Percentiles rank a stretch among this genome's conserved stretches.
Evolutionary conservation across 2,888 invertebrate species (phyloP).

Genomic region (Dicyrtoma fusca): DNA sequence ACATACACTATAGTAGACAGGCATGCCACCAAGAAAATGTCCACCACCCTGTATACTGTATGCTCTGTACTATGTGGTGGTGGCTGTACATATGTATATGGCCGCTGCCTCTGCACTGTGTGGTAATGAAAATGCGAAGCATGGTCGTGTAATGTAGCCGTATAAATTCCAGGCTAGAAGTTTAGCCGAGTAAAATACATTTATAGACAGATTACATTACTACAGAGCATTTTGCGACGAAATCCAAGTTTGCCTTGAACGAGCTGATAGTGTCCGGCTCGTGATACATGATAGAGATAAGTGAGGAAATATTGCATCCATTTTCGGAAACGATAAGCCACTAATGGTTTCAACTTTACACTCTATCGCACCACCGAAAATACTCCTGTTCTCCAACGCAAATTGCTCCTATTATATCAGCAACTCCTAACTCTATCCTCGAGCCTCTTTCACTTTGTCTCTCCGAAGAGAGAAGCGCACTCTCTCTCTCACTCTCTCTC

Average conservation of each 20-base stretch:
- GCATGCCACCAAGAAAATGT: too few relatives aligned
- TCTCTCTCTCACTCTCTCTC: slow-evolving; percentile 15
- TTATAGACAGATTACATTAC: neutral
- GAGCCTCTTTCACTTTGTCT: slow-evolving; percentile 32
- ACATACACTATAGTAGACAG: too few relatives aligned
- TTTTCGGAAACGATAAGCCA: slow-evolving; percentile 59
- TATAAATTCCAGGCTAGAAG: too few relatives aligned
- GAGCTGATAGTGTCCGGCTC: slow-evolving; percentile 50
- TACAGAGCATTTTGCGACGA: slow-evolving; percentile 40
- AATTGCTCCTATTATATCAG: slow-evolving; percentile 46
- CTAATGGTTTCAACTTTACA: slow-evolving; percentile 67
- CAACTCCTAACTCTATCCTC: slow-evolving; percentile 44
- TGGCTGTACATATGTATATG: too few relatives aligned
- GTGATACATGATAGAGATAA: slow-evolving; percentile 52
- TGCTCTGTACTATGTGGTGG: too few relatives aligned
- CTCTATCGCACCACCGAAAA: slow-evolving; percentile 61
- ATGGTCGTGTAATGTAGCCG: too few relatives aligned
- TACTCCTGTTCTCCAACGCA: slow-evolving; percentile 41
- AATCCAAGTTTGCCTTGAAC: slow-evolving; percentile 51
- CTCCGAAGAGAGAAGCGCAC: neutral
- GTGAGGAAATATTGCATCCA: slow-evolving; percentile 63
- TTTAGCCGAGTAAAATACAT: too few relatives aligned
- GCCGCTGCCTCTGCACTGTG: too few relatives aligned
- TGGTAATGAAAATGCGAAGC: too few relatives aligned
- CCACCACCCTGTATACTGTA: too few relatives aligned